phyloP scores from a whole-genome alignment of 2,888 invertebrate genomes.

The Sarcophaga caerulescens region DNA sequence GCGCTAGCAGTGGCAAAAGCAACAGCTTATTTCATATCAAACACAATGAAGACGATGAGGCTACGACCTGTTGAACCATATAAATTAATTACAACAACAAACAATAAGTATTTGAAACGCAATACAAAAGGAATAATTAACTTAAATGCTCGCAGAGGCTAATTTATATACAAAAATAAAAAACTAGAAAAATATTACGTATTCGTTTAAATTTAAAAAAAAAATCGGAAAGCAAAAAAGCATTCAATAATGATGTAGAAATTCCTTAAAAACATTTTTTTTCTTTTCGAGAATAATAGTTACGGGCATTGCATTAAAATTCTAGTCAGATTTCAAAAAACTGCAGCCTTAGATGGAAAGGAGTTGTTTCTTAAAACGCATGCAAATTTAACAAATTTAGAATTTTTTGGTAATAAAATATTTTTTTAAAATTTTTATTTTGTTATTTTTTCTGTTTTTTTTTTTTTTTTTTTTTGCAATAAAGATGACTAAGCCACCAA shows the following conservation, averaged over 20 bases:
- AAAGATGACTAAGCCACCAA: too few relatives aligned
- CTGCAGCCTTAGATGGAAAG: not conserved
- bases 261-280: too few relatives aligned
- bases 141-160: not conserved
- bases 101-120: not conserved
- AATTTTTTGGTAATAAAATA: too few relatives aligned
- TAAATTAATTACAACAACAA: slow-evolving; percentile 59
- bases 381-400: too few relatives aligned
- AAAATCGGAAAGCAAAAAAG: too few relatives aligned
- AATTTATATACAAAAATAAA: not conserved
- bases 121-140: slow-evolving; percentile 3
- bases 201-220: too few relatives aligned
- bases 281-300: not conserved
- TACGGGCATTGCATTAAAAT: not conserved
- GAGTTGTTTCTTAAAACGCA: not conserved
- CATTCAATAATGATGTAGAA: too few relatives aligned
- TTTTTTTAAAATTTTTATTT: too few relatives aligned
- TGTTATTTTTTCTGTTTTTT: too few relatives aligned
- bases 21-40: not conserved
- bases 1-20: not conserved
- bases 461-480: too few relatives aligned
- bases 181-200: not conserved
- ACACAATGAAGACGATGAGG: slow-evolving; percentile 11
- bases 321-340: not conserved
- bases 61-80: slow-evolving; percentile 61